Conservation (phyloP, 2,113 vertebrate species). For the Cairina moschata region DNA sequence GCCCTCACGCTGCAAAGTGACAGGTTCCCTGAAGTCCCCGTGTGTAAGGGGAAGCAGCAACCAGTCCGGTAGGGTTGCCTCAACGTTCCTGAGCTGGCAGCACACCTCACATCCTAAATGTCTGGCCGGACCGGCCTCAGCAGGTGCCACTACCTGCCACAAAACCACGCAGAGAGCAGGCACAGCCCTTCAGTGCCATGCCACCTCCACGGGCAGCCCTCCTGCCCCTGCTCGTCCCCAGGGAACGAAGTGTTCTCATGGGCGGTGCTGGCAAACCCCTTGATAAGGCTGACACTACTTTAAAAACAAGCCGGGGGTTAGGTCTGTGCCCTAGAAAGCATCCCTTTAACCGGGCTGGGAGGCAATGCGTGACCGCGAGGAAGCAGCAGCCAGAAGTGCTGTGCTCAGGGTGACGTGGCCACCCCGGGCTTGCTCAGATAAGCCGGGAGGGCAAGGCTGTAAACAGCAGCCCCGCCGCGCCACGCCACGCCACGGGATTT, state of each 20-base stretch:
- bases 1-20: not conserved
- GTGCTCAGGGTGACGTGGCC: constrained; percentile 48
- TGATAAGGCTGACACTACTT: not conserved
- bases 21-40: not conserved
- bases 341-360: constrained; percentile 21
- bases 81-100: not conserved
- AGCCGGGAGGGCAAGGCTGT: not conserved
- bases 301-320: not conserved
- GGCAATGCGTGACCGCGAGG: not conserved
- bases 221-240: not conserved
- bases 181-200: not conserved
- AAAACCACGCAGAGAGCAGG: not conserved
- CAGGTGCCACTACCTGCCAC: not conserved
- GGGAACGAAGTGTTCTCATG: not conserved
- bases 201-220: not conserved
- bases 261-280: not conserved
- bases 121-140: not conserved
- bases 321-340: constrained; percentile 14
- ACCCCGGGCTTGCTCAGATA: constrained; percentile 44
- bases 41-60: not conserved
- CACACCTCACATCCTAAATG: not conserved
- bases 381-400: not conserved
- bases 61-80: not conserved
- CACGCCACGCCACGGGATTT: constrained; percentile 11
- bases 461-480: constrained; percentile 45